phyloP scores from a whole-genome alignment of 2,888 invertebrate species.

The Orthonychiurus folsomi region DNA sequence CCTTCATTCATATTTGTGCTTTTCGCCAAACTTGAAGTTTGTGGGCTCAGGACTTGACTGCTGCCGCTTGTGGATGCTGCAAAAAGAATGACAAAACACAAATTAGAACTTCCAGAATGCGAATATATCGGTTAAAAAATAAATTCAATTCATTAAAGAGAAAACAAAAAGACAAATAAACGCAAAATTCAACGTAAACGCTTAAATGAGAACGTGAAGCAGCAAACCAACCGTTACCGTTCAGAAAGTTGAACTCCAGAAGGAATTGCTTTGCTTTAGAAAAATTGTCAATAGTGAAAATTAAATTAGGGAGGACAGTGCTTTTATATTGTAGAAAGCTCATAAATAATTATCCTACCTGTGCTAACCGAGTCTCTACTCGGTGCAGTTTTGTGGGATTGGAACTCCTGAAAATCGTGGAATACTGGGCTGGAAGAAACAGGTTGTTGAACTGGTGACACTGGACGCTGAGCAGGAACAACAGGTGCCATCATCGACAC shows the following conservation, averaged over 20 bases:
- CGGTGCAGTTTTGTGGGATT: neutral
- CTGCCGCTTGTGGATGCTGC: no score
- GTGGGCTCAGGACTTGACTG: no score
- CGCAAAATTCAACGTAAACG: no score
- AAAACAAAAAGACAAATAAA: no score
- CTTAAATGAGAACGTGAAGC: neutral
- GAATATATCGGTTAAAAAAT: no score
- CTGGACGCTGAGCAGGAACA: neutral
- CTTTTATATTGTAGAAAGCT: neutral
- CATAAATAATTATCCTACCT: neutral
- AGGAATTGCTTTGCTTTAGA: neutral
- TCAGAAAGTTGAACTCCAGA: neutral
- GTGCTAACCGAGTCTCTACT: neutral
- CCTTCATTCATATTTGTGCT: neutral
- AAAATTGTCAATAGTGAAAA: constrained; percentile 5
- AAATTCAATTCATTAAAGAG: no score
- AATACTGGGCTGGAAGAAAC: neutral
- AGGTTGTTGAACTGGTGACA: neutral
- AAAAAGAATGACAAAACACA: no score
- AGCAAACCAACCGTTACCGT: no score
- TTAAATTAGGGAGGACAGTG: neutral
- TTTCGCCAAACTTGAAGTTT: no score
- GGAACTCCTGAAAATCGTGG: neutral
- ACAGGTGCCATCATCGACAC: neutral
- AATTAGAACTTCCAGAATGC: no score